phyloP scores from a whole-genome alignment of 2,797 vertebrate genomes.

The Acanthis flammea region DNA sequence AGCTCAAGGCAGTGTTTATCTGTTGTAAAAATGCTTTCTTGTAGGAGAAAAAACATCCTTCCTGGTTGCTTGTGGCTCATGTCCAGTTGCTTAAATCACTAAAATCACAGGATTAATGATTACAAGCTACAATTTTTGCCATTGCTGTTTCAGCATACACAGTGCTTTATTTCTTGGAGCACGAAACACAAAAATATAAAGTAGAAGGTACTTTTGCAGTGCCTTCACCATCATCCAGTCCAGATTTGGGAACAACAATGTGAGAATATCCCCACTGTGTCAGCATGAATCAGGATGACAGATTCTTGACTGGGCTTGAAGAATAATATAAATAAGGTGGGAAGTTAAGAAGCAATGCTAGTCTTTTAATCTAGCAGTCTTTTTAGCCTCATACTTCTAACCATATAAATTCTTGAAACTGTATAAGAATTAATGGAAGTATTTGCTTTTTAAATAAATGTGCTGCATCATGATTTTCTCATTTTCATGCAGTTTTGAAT shows the following conservation, averaged over 20 bases:
- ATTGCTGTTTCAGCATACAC: neutral
- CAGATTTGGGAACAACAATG: neutral
- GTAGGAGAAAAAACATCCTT: neutral
- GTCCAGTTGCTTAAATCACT: slow-evolving; percentile 37
- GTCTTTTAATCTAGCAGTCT: neutral
- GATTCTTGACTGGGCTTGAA: neutral
- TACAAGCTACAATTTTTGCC: neutral
- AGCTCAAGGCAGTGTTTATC: slow-evolving; percentile 44
- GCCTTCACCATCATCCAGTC: neutral
- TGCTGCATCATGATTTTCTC: neutral
- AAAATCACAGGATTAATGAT: neutral
- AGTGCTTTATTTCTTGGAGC: neutral
- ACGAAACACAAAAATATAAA: neutral
- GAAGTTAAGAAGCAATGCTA: neutral
- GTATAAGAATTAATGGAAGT: neutral
- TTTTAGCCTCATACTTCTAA: neutral
- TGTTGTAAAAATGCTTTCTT: slow-evolving; percentile 40
- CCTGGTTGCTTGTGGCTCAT: slow-evolving; percentile 9
- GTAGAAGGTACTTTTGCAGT: neutral
- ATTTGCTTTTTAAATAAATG: neutral
- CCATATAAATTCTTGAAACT: neutral
- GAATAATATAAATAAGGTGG: neutral
- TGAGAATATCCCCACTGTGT: neutral
- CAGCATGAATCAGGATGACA: neutral
- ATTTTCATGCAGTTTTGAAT: neutral